These are phyloP conservation scores for Agapostemon virescens DNA, from an alignment of 2,888 invertebrate genomes.

Conservation along the genomic window DNA sequence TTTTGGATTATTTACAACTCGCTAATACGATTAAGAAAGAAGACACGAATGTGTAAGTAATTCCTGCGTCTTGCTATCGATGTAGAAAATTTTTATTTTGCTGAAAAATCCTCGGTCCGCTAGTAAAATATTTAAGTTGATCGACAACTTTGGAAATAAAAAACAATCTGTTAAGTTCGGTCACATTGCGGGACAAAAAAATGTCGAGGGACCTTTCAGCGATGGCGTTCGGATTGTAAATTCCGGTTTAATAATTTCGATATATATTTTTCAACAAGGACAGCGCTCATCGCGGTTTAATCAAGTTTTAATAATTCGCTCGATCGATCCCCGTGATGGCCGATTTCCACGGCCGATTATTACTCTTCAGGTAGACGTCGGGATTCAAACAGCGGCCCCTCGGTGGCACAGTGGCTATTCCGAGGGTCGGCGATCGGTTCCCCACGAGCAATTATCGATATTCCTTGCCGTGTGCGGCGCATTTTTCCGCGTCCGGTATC, in stretches of 20 bases:
- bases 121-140: too few relatives aligned
- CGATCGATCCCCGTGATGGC: conserved; percentile 13
- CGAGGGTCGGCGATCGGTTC: conserved; percentile 37
- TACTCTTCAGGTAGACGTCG: conserved; percentile 25
- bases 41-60: too few relatives aligned
- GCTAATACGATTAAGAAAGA: too few relatives aligned
- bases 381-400: conserved; percentile 3
- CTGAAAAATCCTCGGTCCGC: too few relatives aligned
- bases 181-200: background rate
- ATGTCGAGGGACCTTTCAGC: background rate
- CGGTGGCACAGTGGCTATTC: conserved; percentile 15
- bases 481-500: conserved; percentile 37
- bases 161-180: too few relatives aligned
- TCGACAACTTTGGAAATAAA: too few relatives aligned
- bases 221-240: background rate
- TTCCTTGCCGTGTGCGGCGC: conserved; percentile 28
- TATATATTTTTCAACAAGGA: background rate
- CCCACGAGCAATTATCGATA: conserved; percentile 46
- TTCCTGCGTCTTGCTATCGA: too few relatives aligned
- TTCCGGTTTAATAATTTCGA: background rate
- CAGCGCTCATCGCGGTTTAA: conserved; percentile 6
- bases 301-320: conserved; percentile 19
- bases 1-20: too few relatives aligned
- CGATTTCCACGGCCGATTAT: conserved; percentile 31
- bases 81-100: too few relatives aligned